phyloP scores from a whole-genome alignment of 2,888 invertebrate genomes.

The Diarsia dahlii region DNA sequence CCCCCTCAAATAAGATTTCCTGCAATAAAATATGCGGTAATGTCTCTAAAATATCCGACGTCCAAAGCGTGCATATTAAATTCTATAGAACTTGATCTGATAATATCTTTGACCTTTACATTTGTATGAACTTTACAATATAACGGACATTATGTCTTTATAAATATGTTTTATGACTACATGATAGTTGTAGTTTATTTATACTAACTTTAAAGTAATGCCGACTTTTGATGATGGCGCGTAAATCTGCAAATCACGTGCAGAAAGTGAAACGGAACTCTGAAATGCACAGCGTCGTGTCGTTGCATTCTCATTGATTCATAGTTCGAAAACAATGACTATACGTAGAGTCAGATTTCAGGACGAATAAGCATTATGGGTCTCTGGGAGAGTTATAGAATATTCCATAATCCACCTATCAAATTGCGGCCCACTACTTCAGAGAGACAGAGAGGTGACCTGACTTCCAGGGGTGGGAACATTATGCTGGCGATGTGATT shows the following conservation, averaged over 20 bases:
- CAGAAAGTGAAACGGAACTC: background rate
- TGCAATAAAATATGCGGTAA: background rate
- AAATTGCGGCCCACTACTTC: background rate
- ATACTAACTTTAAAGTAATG: no score
- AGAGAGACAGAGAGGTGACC: background rate
- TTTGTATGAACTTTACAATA: slow-evolving; percentile 54
- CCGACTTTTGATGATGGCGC: background rate
- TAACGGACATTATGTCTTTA: slow-evolving; percentile 27
- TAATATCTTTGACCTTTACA: slow-evolving; percentile 58
- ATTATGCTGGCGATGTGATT: background rate
- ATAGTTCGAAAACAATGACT: background rate
- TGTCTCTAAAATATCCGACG: slow-evolving; percentile 8
- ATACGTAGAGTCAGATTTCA: background rate
- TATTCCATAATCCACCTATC: background rate
- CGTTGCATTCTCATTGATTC: background rate
- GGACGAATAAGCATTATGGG: background rate
- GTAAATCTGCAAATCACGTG: background rate
- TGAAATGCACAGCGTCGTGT: background rate
- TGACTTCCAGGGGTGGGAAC: background rate
- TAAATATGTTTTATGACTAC: slow-evolving; percentile 19
- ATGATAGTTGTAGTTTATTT: background rate
- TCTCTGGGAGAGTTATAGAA: background rate
- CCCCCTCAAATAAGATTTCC: background rate
- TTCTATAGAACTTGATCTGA: slow-evolving; percentile 43
- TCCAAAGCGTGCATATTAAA: slow-evolving; percentile 19